Conservation (phyloP, 2,888 invertebrate genomes). For the Melieria crassipennis region DNA sequence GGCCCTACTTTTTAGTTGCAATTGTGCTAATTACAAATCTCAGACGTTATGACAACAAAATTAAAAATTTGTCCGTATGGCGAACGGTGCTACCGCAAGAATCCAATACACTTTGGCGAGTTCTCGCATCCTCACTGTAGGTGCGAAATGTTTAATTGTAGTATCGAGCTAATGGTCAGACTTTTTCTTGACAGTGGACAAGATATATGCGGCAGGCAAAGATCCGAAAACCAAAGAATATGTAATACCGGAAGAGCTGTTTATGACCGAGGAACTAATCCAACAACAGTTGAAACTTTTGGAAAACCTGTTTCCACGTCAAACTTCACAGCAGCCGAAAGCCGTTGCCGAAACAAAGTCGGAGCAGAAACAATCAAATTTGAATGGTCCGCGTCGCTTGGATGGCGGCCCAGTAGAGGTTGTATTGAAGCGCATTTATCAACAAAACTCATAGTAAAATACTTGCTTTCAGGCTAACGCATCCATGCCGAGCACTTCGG, state of each 20-base stretch:
- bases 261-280: conserved; percentile 69
- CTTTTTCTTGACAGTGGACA: conserved; percentile 70
- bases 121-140: conserved; percentile 83
- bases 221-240: conserved; percentile 65
- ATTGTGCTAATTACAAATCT: too few relatives aligned
- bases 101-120: conserved; percentile 85
- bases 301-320: conserved; percentile 57
- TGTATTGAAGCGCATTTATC: background rate
- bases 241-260: conserved; percentile 69
- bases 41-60: conserved; percentile 24
- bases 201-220: conserved; percentile 68
- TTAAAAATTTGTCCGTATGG: conserved; percentile 77
- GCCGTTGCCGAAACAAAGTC: conserved; percentile 12
- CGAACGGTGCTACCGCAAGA: conserved; percentile 82
- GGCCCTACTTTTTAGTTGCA: too few relatives aligned
- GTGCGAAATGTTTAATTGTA: conserved; percentile 27
- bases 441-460: too few relatives aligned
- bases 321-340: conserved; percentile 17
- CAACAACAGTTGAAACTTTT: conserved; percentile 72
- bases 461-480: background rate
- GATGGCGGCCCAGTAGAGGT: conserved; percentile 3
- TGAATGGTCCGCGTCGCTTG: conserved; percentile 2
- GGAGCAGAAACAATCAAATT: background rate
- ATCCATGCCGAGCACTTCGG: conserved; percentile 27
- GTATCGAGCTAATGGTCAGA: background rate